Conservation (phyloP, 2,797 vertebrate genomes). For the Ptychadena robeensis region DNA sequence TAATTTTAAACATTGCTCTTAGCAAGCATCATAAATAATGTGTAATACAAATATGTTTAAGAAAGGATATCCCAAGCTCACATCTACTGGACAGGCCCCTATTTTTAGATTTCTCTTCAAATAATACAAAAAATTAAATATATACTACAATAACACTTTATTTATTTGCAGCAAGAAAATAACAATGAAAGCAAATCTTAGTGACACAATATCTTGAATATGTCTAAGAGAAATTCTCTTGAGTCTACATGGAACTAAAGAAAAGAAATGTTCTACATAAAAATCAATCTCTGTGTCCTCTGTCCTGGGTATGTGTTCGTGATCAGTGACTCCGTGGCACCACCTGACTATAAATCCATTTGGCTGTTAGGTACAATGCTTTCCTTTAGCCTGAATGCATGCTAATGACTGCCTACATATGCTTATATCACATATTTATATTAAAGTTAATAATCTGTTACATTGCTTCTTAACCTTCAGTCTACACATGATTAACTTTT, state of each 20-base stretch:
- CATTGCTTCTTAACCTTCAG: slow-evolving; percentile 99
- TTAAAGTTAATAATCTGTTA: slow-evolving; percentile 99
- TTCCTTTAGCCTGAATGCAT: slow-evolving; percentile 97
- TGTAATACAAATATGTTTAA: too few relatives aligned
- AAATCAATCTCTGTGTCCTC: slow-evolving; percentile 70
- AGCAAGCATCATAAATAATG: too few relatives aligned
- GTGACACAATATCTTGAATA: not conserved
- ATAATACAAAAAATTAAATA: too few relatives aligned
- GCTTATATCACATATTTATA: slow-evolving; percentile 99
- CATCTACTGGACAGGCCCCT: too few relatives aligned
- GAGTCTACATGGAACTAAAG: not conserved
- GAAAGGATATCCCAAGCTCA: too few relatives aligned
- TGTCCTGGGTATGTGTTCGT: slow-evolving; percentile 68
- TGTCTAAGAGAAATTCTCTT: not conserved
- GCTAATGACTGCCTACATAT: slow-evolving; percentile 98
- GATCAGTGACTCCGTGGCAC: slow-evolving; percentile 68
- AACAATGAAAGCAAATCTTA: not conserved
- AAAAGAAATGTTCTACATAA: slow-evolving; percentile 41
- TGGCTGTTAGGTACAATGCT: slow-evolving; percentile 73
- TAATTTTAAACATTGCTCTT: too few relatives aligned
- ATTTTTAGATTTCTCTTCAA: too few relatives aligned
- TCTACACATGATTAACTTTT: slow-evolving; percentile 99
- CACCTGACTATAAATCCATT: slow-evolving; percentile 71
- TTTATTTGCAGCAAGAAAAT: not conserved
- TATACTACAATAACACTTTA: too few relatives aligned